phyloP scores from a whole-genome alignment of 2,888 invertebrate genomes.

The Galerucella nymphaeae region DNA sequence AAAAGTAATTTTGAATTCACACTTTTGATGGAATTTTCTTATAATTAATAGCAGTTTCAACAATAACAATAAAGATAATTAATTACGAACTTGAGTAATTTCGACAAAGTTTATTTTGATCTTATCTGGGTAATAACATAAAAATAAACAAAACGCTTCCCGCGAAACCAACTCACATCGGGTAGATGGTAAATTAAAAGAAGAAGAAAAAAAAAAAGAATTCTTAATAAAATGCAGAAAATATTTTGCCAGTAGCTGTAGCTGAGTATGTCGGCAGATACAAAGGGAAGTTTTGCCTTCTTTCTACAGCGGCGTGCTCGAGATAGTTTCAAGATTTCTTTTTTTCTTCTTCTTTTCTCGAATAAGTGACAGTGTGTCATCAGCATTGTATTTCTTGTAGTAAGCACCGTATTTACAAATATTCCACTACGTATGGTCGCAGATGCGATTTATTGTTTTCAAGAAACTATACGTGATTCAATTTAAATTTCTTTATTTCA shows the following conservation, averaged over 20 bases:
- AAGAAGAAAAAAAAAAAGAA: slow-evolving; percentile 34
- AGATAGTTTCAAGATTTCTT: slow-evolving; percentile 14
- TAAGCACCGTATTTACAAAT: slow-evolving; percentile 15
- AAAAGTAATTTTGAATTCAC: background rate
- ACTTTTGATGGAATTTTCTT: slow-evolving; percentile 22
- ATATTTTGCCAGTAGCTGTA: slow-evolving; percentile 56
- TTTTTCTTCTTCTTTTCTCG: background rate
- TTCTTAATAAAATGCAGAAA: slow-evolving; percentile 47
- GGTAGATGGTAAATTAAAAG: slow-evolving; percentile 26
- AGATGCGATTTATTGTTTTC: slow-evolving; percentile 15
- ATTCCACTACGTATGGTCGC: slow-evolving; percentile 1
- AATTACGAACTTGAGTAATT: slow-evolving; percentile 42
- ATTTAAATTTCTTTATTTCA: slow-evolving; percentile 5
- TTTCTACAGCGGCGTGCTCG: slow-evolving; percentile 37
- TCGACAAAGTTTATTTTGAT: slow-evolving; percentile 43
- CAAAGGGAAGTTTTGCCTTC: slow-evolving; percentile 47
- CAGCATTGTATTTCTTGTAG: slow-evolving; percentile 13
- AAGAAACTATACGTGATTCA: slow-evolving; percentile 1
- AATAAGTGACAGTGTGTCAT: slow-evolving; percentile 19
- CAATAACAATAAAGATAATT: slow-evolving; percentile 44
- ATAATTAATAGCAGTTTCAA: slow-evolving; percentile 36
- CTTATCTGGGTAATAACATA: slow-evolving; percentile 37
- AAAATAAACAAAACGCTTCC: slow-evolving; percentile 36
- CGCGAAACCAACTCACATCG: slow-evolving; percentile 28
- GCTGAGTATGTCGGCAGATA: slow-evolving; percentile 53